phyloP scores from a whole-genome alignment of 2,113 vertebrate species.

The Platycercus adscitus region DNA sequence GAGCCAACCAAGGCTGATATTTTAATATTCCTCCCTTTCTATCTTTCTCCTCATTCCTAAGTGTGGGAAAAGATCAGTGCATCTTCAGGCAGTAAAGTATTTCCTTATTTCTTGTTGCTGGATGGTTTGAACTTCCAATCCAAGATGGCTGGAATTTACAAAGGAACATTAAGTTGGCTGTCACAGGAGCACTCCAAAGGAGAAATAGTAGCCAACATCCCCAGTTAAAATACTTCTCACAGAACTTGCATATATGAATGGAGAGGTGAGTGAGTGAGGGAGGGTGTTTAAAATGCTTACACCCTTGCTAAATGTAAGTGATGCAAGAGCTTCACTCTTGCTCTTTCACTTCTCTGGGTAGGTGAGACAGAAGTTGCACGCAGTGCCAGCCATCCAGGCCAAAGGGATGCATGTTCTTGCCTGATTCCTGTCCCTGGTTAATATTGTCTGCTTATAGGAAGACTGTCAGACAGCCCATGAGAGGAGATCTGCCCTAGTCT shows the following conservation, averaged over 20 bases:
- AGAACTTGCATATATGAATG: fast-evolving
- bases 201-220: fast-evolving
- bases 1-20: not conserved
- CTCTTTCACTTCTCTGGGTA: not conserved
- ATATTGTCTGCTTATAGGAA: fast-evolving
- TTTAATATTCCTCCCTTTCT: fast-evolving
- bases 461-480: fast-evolving
- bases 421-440: not conserved
- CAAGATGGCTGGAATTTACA: fast-evolving
- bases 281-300: not conserved
- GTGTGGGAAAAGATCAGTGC: fast-evolving
- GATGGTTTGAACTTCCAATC: not conserved
- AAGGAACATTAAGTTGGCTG: fast-evolving
- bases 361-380: not conserved
- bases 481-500: not conserved
- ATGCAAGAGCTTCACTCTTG: not conserved
- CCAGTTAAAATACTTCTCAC: fast-evolving
- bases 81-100: not conserved
- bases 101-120: not conserved
- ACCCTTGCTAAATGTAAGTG: not conserved
- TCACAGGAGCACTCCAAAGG: not conserved
- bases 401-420: not conserved
- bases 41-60: not conserved
- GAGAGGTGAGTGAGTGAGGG: too few species aligned
- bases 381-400: not conserved